Base-by-base conservation (phyloP, 23 tunicate genomes). In the Styela plicata region DNA sequence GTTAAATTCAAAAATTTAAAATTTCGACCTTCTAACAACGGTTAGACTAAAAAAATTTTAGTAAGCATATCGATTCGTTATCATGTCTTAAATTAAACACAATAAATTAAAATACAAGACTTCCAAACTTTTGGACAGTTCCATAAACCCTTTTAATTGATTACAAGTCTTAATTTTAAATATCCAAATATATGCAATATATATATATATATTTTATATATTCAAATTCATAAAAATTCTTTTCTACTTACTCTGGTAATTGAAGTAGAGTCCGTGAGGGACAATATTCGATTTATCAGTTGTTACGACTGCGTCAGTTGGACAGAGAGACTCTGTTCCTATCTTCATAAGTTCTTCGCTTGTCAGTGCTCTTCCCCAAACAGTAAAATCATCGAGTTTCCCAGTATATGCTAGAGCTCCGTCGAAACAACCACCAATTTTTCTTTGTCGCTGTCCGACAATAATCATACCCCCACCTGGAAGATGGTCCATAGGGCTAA, bases 381-480 rank as follows among this genome's bases (percentile, higher is more conserved):
- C 32, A 17, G 32, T 73, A 35, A 73, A 73, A 24, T 73, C 32
- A n/a, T 17, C 32, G 13, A 73, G 16, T 1, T 23, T 1, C 19
- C 78, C 78, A 1, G 24, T 73, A 52, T 73, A 73, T 31, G 78
- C 78, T 35, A n/a, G 24, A 31, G 1, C 61, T 22, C 27, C 27
- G 26, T 73, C 78, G 22, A 73, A 73, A 35, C 78, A 73, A 31
- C 78, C 78, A 25, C 52, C 52, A 19, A 23, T 17, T 23, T 31
- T 25, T 33, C 78, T 19, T 73, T 73, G 78, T 23, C 19, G 26
- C 78, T 73, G 78, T 0, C 78, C 78, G 17, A 73, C 27, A 35
- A 73, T 73, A n/a, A 73, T 34, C 27, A 20, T 23, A 23, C 78
- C 78, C 57, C 78, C 78, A n/a, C 57, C 78, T 16, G 78, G 78